Evolutionary conservation across 2,888 invertebrate species (phyloP).

Genomic region (Girardia tigrina): DNA sequence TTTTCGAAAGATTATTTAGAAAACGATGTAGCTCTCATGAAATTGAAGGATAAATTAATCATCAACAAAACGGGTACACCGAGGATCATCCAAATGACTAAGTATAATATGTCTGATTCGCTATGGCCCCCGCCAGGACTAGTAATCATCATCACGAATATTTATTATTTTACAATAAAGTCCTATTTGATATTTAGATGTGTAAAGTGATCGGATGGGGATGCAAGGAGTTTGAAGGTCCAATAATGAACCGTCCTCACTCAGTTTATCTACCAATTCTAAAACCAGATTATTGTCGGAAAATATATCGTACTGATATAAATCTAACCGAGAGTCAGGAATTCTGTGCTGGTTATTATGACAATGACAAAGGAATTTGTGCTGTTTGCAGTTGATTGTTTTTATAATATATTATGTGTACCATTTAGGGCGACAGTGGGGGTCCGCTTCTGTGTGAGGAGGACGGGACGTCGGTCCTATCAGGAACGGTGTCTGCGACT

Average conservation of each 20-base stretch:
- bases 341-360: constrained; percentile 28
- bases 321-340: neutral
- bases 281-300: neutral
- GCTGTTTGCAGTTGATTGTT: neutral
- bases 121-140: neutral
- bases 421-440: neutral
- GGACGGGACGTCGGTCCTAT: neutral
- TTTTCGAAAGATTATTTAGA: neutral
- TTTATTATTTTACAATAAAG: too few species aligned
- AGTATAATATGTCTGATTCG: neutral
- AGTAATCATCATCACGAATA: neutral
- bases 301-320: constrained; percentile 20
- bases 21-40: neutral
- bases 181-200: too few species aligned
- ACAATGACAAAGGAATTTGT: constrained; percentile 15
- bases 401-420: neutral
- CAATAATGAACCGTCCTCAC: neutral
- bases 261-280: neutral
- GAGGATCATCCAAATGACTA: neutral
- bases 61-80: neutral
- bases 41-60: neutral
- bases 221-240: constrained; percentile 6
- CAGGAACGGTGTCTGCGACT: neutral
- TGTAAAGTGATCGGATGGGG: constrained; percentile 25
- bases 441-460: neutral